These are phyloP conservation scores for Stercorarius parasiticus DNA, from an alignment of 2,113 vertebrate species.

Conservation along the genomic window DNA sequence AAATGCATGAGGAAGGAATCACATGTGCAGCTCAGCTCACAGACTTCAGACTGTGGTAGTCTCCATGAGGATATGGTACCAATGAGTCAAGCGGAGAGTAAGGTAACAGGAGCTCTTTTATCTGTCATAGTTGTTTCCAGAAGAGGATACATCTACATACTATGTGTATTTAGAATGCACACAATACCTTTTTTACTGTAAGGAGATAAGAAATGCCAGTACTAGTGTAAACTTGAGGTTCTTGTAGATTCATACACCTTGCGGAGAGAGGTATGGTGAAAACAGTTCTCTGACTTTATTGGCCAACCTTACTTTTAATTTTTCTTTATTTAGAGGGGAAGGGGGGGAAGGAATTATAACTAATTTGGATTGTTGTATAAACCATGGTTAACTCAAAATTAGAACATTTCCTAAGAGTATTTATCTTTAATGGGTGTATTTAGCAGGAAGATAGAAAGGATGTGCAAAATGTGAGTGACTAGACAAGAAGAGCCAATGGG, in stretches of 20 bases:
- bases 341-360: not conserved
- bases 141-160: not conserved
- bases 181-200: not conserved
- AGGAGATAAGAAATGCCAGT: not conserved
- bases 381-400: not conserved
- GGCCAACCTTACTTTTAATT: not conserved
- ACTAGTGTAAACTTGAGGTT: not conserved
- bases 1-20: not conserved
- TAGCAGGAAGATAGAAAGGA: not conserved
- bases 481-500: not conserved
- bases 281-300: not conserved
- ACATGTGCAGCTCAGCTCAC: not conserved
- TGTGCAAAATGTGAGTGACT: not conserved
- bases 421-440: not conserved
- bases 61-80: not conserved
- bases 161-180: not conserved
- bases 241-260: not conserved
- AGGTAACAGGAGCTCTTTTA: not conserved
- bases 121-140: not conserved
- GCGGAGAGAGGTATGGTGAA: rapidly evolving
- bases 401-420: not conserved
- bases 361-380: not conserved
- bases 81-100: not conserved
- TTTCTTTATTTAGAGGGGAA: no score
- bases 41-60: not conserved